A percentile compares a stretch with the other conserved stretches of the same genome.
phyloP scores from a whole-genome alignment of 2,113 vertebrate genomes.

The Typhlomys cinereus region DNA sequence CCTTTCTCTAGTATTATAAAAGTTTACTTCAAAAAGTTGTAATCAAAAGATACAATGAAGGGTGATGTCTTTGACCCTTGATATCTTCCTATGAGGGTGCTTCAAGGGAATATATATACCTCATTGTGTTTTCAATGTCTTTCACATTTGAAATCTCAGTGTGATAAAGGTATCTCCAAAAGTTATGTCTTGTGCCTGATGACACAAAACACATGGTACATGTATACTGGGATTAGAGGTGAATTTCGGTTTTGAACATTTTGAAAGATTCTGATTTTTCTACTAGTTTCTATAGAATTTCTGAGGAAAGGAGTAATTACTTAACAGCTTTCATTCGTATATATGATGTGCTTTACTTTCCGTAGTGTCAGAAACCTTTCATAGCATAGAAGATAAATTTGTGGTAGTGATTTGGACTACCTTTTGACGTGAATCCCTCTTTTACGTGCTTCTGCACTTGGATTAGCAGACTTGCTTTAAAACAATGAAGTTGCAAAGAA shows the following conservation, averaged over 20 bases:
- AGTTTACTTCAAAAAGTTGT: neutral
- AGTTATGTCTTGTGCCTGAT: neutral
- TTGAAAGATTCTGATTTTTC: neutral
- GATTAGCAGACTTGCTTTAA: neutral
- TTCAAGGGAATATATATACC: neutral
- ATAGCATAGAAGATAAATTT: neutral
- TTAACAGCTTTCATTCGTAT: neutral
- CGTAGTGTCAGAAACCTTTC: neutral
- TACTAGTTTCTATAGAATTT: neutral
- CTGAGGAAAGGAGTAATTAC: neutral
- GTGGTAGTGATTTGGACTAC: neutral
- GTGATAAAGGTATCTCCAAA: neutral
- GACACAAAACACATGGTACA: neutral
- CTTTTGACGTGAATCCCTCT: neutral
- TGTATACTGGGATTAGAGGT: neutral
- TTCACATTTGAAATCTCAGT: neutral
- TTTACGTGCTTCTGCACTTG: neutral
- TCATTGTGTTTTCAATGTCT: neutral
- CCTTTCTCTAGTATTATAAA: neutral
- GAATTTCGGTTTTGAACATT: neutral
- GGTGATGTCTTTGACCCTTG: neutral
- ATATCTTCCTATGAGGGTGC: neutral
- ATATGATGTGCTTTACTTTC: constrained; percentile 1
- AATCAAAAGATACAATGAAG: neutral
- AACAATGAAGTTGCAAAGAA: neutral